These are phyloP conservation scores for Tigriopus japonicus DNA, from an alignment of 1,140 invertebrate species.

Conservation along the genomic window DNA sequence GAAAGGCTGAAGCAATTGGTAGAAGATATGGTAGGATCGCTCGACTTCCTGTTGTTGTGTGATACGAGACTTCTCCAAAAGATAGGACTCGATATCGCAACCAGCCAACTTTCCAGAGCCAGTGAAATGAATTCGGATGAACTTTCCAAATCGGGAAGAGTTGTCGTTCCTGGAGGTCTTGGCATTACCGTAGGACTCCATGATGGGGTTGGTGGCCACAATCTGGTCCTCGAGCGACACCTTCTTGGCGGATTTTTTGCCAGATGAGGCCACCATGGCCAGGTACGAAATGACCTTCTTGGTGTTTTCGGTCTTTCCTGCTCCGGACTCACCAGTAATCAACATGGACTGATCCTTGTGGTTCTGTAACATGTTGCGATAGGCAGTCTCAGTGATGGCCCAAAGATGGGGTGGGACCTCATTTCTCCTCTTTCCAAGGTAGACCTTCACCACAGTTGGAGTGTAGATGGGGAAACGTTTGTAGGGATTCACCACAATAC, in stretches of 20 bases:
- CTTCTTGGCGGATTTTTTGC: slow-evolving; percentile 38
- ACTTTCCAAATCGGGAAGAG: slow-evolving; percentile 99
- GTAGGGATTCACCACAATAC: slow-evolving; percentile 99
- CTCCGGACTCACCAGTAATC: slow-evolving; percentile 37
- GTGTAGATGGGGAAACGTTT: slow-evolving; percentile 99
- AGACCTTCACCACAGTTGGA: slow-evolving; percentile 79
- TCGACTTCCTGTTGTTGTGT: slow-evolving; percentile 95
- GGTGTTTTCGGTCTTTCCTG: slow-evolving; percentile 45
- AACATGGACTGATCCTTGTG: slow-evolving; percentile 23
- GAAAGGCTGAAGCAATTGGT: slow-evolving; percentile 93
- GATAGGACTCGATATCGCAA: slow-evolving; percentile 99
- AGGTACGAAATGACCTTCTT: slow-evolving; percentile 48
- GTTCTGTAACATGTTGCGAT: slow-evolving; percentile 96
- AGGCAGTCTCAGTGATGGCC: slow-evolving; percentile 98
- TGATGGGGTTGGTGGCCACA: slow-evolving; percentile 95
- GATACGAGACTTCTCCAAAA: slow-evolving; percentile 99
- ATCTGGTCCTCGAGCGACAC: slow-evolving; percentile 76
- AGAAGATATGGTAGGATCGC: slow-evolving; percentile 99
- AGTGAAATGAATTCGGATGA: slow-evolving; percentile 99
- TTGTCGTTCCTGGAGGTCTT: slow-evolving; percentile 99
- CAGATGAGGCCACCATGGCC: slow-evolving; percentile 34
- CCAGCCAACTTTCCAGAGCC: slow-evolving; percentile 96
- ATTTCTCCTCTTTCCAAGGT: slow-evolving; percentile 95
- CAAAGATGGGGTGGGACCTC: slow-evolving; percentile 99
- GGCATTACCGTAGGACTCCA: slow-evolving; percentile 99